Conservation (phyloP, 2,797 vertebrate species). For the Emys orbicularis region DNA sequence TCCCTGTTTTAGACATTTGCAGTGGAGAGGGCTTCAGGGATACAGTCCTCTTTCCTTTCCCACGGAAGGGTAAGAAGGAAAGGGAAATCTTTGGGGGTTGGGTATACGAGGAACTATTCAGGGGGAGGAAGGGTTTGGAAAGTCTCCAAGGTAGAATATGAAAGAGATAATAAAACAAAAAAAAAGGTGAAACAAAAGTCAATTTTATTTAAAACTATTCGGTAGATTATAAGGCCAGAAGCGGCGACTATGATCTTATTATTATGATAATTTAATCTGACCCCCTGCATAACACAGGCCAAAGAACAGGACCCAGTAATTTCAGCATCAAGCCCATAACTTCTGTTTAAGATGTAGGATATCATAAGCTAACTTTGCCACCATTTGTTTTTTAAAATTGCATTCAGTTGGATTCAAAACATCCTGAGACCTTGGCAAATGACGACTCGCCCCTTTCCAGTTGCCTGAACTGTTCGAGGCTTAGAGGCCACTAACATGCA, state of each 20-base stretch:
- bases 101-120: neutral
- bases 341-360: neutral
- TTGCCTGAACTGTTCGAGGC: neutral
- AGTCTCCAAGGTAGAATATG: neutral
- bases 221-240: neutral
- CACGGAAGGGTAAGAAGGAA: neutral
- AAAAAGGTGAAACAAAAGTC: neutral
- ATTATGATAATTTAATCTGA: neutral
- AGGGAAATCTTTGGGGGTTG: neutral
- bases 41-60: neutral
- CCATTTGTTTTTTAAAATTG: neutral
- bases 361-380: neutral
- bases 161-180: neutral
- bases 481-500: neutral
- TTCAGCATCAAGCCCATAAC: constrained; percentile 8
- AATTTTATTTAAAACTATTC: neutral
- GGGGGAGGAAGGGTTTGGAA: neutral
- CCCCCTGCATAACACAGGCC: neutral
- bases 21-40: neutral
- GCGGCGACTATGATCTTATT: neutral
- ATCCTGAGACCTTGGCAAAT: neutral
- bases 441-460: neutral
- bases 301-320: constrained; percentile 14
- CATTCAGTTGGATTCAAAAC: neutral
- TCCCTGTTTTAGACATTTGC: too few species aligned